These are phyloP conservation scores for Saccostrea echinata DNA, from an alignment of 1,140 invertebrate species.

Conservation along the genomic window DNA sequence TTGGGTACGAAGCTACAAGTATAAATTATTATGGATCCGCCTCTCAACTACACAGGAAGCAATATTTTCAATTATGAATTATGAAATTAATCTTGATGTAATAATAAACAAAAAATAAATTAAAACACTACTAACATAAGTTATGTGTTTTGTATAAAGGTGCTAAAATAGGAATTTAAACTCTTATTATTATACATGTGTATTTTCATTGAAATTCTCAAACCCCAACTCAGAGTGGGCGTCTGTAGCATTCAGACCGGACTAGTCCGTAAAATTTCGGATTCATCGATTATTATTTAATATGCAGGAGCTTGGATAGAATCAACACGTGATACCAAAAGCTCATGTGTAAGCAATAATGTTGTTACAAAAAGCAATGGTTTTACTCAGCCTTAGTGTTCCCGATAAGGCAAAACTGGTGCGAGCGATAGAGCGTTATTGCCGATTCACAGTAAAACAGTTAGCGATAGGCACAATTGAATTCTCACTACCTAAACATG, in stretches of 20 bases:
- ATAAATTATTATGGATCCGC: no score
- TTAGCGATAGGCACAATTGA: constrained; percentile 28
- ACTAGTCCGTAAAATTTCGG: background rate
- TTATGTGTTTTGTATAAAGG: no score
- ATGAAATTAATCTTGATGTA: no score
- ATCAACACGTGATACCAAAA: background rate
- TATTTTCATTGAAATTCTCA: no score
- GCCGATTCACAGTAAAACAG: constrained; percentile 5
- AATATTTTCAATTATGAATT: no score
- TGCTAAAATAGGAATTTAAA: no score
- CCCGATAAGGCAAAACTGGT: constrained; percentile 8
- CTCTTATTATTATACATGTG: no score
- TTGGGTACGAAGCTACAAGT: no score
- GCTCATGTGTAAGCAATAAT: background rate
- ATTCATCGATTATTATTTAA: background rate
- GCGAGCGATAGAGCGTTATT: constrained; percentile 21
- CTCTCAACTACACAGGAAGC: no score
- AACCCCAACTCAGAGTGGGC: no score
- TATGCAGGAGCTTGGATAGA: constrained; percentile 5
- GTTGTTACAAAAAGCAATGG: background rate
- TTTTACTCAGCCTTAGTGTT: background rate
- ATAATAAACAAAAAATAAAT: no score
- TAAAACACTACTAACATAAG: no score
- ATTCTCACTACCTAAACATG: constrained; percentile 13
- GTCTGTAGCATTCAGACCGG: background rate